Evolutionary conservation across 2,888 invertebrate species (phyloP).

Genomic region (Anoplius nigerrimus): DNA sequence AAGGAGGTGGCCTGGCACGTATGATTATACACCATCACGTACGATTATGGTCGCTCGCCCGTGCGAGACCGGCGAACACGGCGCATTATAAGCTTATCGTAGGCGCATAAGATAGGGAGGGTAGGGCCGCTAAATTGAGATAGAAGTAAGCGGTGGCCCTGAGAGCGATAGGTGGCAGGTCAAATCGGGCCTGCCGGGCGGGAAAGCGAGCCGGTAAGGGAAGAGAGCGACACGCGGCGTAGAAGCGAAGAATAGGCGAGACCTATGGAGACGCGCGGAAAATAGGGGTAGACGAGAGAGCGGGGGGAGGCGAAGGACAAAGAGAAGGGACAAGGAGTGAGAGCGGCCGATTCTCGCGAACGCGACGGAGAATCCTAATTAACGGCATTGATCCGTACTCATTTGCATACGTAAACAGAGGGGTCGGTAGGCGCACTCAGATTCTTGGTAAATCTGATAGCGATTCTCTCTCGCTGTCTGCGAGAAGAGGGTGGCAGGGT

Average conservation of each 20-base stretch:
- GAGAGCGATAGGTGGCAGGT: constrained; percentile 24
- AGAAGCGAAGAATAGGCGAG: constrained; percentile 21
- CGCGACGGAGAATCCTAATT: constrained; percentile 61
- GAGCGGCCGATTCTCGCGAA: constrained; percentile 21
- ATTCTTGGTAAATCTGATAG: constrained; percentile 58
- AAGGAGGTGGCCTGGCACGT: constrained; percentile 46
- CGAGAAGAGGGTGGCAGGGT: constrained; percentile 25
- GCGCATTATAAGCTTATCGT: constrained; percentile 59
- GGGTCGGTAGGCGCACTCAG: constrained; percentile 49
- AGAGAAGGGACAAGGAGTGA: constrained; percentile 12
- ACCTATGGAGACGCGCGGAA: constrained; percentile 29
- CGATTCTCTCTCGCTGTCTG: constrained; percentile 30
- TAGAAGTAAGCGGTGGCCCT: constrained; percentile 39
- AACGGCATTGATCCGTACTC: constrained; percentile 61
- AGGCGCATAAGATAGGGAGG: constrained; percentile 53
- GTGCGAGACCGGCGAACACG: constrained; percentile 49
- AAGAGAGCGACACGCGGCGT: constrained; percentile 22
- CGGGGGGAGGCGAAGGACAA: constrained; percentile 22
- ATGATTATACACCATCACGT: constrained; percentile 59
- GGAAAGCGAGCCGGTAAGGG: constrained; percentile 6
- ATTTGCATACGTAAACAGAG: constrained; percentile 65
- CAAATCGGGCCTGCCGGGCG: constrained; percentile 9
- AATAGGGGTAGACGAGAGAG: constrained; percentile 35
- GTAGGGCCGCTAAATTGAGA: constrained; percentile 56
- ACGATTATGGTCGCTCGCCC: constrained; percentile 56